phyloP scores from a whole-genome alignment of 2,797 vertebrate genomes.

The Nannoperca obscura region DNA sequence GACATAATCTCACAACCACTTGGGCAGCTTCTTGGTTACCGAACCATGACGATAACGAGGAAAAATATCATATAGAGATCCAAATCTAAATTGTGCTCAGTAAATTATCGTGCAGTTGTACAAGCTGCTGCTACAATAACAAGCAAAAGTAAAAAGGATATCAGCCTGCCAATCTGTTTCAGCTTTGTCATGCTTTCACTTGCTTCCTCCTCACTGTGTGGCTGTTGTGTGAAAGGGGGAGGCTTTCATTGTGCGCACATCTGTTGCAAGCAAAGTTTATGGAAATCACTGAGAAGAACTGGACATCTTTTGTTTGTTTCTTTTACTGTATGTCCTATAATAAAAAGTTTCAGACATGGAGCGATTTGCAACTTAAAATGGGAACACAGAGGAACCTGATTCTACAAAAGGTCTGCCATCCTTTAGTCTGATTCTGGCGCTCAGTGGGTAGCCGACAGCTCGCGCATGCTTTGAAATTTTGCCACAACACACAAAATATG shows the following conservation, averaged over 20 bases:
- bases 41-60: neutral
- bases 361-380: conserved; percentile 35
- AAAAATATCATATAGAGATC: neutral
- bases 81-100: neutral
- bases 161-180: conserved; percentile 45
- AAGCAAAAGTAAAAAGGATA: conserved; percentile 30
- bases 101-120: conserved; percentile 14
- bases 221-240: conserved; percentile 39
- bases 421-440: conserved; percentile 50
- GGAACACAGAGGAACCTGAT: conserved; percentile 31
- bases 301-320: neutral
- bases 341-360: conserved; percentile 28
- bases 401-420: conserved; percentile 63
- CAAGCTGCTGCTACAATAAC: conserved; percentile 25
- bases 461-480: conserved; percentile 40
- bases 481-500: conserved; percentile 48
- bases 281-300: conserved; percentile 30
- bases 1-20: neutral
- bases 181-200: conserved; percentile 75
- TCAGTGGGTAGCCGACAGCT: conserved; percentile 40
- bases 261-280: conserved; percentile 61
- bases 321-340: conserved; percentile 1
- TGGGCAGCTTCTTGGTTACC: neutral
- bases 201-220: conserved; percentile 61
- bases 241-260: conserved; percentile 55